phyloP scores from a whole-genome alignment of 2,113 vertebrate genomes.

The Hepsetus odoe region DNA sequence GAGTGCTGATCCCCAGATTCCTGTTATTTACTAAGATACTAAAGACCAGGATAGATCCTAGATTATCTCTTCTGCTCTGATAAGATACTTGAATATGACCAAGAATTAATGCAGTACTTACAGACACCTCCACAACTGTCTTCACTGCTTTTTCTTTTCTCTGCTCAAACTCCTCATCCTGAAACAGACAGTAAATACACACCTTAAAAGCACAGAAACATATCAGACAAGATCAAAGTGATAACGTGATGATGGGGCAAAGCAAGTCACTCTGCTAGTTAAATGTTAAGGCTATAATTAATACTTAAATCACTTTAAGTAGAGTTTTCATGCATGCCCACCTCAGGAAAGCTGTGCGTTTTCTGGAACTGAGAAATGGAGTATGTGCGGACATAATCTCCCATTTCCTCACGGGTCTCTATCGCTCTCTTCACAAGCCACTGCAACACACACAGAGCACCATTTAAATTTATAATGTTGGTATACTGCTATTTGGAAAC shows the following conservation, averaged over 20 bases:
- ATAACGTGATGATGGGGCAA: not conserved
- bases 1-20: no score
- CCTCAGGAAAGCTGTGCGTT: constrained; percentile 88
- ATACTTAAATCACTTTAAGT: no score
- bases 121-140: constrained; percentile 80
- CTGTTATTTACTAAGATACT: no score
- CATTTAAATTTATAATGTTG: no score
- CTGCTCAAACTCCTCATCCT: constrained; percentile 90
- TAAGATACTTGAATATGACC: no score
- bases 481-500: no score
- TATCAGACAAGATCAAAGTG: not conserved
- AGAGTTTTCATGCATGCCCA: constrained; percentile 59
- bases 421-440: constrained; percentile 98
- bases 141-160: constrained; percentile 84
- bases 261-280: no score
- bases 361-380: constrained; percentile 96
- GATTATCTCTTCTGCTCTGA: no score
- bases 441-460: constrained; percentile 68
- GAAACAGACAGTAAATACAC: constrained; percentile 28
- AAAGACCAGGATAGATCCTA: no score
- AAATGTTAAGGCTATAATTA: no score
- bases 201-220: not conserved
- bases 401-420: constrained; percentile 96
- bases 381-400: constrained; percentile 92
- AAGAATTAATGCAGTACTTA: constrained; percentile 75